Percentiles rank a stretch among this genome's conserved stretches.
These are phyloP conservation scores for Brenthis daphne DNA, from an alignment of 2,888 invertebrate genomes.

Conservation along the genomic window DNA sequence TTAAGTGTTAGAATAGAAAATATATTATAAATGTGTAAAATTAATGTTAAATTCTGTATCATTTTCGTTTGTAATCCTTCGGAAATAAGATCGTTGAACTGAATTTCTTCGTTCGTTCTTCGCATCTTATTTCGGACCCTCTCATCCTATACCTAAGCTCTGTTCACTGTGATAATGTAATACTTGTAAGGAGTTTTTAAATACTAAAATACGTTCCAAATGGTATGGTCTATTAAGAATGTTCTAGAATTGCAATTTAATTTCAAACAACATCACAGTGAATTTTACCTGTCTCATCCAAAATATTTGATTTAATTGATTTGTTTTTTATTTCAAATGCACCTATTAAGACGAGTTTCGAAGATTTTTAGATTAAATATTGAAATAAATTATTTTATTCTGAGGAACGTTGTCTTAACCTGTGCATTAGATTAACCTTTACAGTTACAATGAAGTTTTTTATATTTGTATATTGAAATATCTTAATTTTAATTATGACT, in stretches of 20 bases:
- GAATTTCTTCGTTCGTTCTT: background rate
- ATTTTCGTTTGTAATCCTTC: slow-evolving; percentile 1
- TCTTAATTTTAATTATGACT: slow-evolving; percentile 78
- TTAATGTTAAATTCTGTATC: slow-evolving; percentile 3
- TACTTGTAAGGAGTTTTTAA: slow-evolving; percentile 34
- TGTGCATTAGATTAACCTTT: slow-evolving; percentile 32
- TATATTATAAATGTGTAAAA: slow-evolving; percentile 35
- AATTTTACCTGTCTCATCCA: slow-evolving; percentile 43
- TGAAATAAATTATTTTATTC: slow-evolving; percentile 18
- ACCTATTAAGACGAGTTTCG: slow-evolving; percentile 39
- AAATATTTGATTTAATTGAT: slow-evolving; percentile 19
- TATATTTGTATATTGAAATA: slow-evolving; percentile 66
- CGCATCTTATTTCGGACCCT: slow-evolving; percentile 34
- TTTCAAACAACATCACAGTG: slow-evolving; percentile 58
- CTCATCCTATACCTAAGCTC: slow-evolving; percentile 49
- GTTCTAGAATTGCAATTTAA: slow-evolving; percentile 1
- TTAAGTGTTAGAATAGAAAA: slow-evolving; percentile 37
- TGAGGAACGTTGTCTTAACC: slow-evolving; percentile 5
- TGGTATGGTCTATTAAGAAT: slow-evolving; percentile 2
- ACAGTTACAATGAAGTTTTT: slow-evolving; percentile 53
- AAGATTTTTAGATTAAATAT: slow-evolving; percentile 22
- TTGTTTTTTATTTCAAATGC: slow-evolving; percentile 37
- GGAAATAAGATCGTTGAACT: background rate
- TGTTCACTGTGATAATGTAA: slow-evolving; percentile 70
- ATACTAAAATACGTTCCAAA: slow-evolving; percentile 24